phyloP scores from a whole-genome alignment of 2,888 invertebrate genomes.

The Saturnia japonica region DNA sequence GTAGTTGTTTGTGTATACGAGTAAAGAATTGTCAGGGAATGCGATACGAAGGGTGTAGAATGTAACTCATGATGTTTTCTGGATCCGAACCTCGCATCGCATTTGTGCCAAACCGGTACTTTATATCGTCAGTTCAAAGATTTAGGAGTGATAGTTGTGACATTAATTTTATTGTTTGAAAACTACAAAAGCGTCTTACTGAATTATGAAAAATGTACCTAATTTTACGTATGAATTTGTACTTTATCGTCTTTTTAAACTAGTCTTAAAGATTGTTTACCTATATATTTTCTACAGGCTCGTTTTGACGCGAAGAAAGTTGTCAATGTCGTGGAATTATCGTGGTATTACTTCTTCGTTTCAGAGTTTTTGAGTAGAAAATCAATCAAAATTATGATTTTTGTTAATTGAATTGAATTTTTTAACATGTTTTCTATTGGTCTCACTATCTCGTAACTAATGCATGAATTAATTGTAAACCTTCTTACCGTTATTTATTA shows the following conservation, averaged over 20 bases:
- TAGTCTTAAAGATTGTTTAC: too few relatives aligned
- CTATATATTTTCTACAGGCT: too few relatives aligned
- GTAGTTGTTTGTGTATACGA: not conserved
- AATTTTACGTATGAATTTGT: too few relatives aligned
- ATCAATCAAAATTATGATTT: not conserved
- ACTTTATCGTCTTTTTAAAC: too few relatives aligned
- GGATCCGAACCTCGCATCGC: constrained; percentile 4
- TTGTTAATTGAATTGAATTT: not conserved
- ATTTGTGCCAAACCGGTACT: too few relatives aligned
- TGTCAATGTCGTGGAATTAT: not conserved
- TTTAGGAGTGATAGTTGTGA: too few relatives aligned
- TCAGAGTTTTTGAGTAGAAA: not conserved
- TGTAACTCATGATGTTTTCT: not conserved
- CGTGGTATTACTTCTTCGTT: not conserved
- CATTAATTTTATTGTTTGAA: too few relatives aligned
- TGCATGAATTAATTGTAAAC: not conserved
- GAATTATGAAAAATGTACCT: too few relatives aligned
- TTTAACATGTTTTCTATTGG: not conserved
- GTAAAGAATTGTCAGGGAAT: not conserved
- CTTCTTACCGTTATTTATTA: not conserved
- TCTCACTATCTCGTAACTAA: not conserved
- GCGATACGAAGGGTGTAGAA: not conserved
- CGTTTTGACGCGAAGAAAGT: too few relatives aligned
- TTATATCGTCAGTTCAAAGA: too few relatives aligned
- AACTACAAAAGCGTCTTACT: too few relatives aligned